A percentile compares a stretch with the other conserved stretches of the same genome.
Evolutionary conservation across 2,888 invertebrate genomes (phyloP).

Genomic region (Sinelater perroti): DNA sequence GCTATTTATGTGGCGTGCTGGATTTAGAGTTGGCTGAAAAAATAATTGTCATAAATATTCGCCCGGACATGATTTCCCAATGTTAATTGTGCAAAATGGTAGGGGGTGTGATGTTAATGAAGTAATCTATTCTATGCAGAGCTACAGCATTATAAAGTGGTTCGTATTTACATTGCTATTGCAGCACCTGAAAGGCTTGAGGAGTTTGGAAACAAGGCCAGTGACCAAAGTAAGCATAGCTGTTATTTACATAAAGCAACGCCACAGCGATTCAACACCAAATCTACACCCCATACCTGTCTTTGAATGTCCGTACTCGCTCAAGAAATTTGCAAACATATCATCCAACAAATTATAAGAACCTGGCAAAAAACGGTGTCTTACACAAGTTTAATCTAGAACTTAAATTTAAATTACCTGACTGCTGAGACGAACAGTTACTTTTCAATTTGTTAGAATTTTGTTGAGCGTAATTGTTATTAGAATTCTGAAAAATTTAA

Average conservation of each 20-base stretch:
- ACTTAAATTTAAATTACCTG: slow-evolving; percentile 43
- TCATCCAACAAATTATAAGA: slow-evolving; percentile 53
- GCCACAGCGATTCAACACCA: slow-evolving; percentile 17
- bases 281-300: slow-evolving; percentile 52
- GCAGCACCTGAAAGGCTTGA: no score
- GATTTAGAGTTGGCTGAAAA: slow-evolving; percentile 46
- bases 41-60: slow-evolving; percentile 10
- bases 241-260: slow-evolving; percentile 9
- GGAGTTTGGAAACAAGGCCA: neutral
- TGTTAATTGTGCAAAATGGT: slow-evolving; percentile 36
- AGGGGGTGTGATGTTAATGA: slow-evolving; percentile 42
- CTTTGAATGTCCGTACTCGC: slow-evolving; percentile 52
- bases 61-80: neutral
- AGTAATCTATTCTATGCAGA: no score
- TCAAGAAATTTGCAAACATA: slow-evolving; percentile 54
- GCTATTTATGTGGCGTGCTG: slow-evolving; percentile 46
- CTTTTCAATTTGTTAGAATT: slow-evolving; percentile 48
- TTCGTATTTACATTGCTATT: no score
- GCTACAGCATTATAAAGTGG: no score
- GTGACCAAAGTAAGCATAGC: slow-evolving; percentile 7
- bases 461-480: slow-evolving; percentile 49
- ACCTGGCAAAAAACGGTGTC: slow-evolving; percentile 42
- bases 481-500: slow-evolving; percentile 46
- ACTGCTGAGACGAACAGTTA: slow-evolving; percentile 42
- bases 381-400: slow-evolving; percentile 25